A percentile compares a stretch with the other conserved stretches of the same genome.
phyloP scores from a whole-genome alignment of 2,113 vertebrate genomes.

The Podarcis cretensis region DNA sequence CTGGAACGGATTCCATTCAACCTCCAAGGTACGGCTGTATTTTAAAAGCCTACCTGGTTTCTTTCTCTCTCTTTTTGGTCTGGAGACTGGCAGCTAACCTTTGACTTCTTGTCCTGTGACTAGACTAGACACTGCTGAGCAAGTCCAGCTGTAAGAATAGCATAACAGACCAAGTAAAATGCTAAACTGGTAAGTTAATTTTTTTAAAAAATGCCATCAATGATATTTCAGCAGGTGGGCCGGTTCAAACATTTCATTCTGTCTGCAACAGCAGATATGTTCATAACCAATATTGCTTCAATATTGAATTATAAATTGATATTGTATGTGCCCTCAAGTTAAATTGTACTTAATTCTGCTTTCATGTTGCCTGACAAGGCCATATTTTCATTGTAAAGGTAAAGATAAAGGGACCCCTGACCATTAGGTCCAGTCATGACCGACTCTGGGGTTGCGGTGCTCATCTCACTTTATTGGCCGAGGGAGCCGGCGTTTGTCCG shows the following conservation, averaged over 20 bases:
- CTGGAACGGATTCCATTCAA: too few relatives aligned
- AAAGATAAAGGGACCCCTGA: too few relatives aligned
- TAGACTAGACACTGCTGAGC: neutral
- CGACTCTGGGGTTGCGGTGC: too few relatives aligned
- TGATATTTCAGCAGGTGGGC: neutral
- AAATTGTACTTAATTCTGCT: conserved; percentile 10
- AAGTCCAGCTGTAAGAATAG: neutral
- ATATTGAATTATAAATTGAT: conserved; percentile 17
- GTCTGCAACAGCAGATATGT: neutral
- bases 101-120: neutral
- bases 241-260: neutral
- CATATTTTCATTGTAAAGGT: neutral
- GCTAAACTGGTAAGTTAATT: neutral
- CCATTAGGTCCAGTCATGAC: too few relatives aligned
- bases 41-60: neutral
- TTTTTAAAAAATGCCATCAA: neutral
- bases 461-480: too few relatives aligned
- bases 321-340: neutral
- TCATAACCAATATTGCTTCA: neutral
- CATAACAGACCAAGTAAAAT: neutral
- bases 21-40: too few relatives aligned
- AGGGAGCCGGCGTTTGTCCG: too few relatives aligned
- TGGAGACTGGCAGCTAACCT: rapidly evolving
- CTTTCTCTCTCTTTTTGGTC: neutral
- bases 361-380: conserved; percentile 1